These are phyloP conservation scores for Lytechinus pictus DNA, from an alignment of 35 echinoderm and acorn worm genomes.

Conservation along the genomic window DNA sequence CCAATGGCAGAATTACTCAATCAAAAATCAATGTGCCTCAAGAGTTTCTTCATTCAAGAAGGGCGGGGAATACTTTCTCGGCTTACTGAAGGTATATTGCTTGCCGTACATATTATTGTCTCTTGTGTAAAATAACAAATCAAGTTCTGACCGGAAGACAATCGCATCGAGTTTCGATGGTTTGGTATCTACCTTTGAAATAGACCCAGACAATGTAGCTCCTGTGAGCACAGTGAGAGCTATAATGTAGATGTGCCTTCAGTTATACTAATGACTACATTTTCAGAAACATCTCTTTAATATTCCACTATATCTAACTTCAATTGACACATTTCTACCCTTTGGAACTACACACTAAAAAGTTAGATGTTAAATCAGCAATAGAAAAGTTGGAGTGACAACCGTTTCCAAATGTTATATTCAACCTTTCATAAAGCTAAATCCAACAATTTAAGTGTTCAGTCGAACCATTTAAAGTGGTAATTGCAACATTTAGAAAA, in stretches of 20 bases:
- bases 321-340: neutral
- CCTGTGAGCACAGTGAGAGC: neutral
- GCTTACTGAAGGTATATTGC: neutral
- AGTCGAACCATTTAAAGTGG: no score
- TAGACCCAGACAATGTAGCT: neutral
- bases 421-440: no score
- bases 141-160: neutral
- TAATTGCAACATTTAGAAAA: no score
- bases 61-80: neutral
- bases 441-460: no score
- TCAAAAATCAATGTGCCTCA: neutral
- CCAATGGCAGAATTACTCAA: neutral
- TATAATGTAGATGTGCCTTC: no score
- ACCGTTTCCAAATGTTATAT: no score
- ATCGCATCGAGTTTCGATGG: neutral
- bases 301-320: neutral
- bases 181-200: neutral
- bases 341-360: neutral
- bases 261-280: neutral
- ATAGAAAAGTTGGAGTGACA: no score
- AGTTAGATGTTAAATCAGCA: neutral
- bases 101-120: neutral
- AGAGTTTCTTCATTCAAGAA: neutral
- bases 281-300: neutral
- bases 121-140: neutral